These are phyloP conservation scores for Drosophila orosa DNA, from an alignment of 1,140 invertebrate species.

Conservation along the genomic window DNA sequence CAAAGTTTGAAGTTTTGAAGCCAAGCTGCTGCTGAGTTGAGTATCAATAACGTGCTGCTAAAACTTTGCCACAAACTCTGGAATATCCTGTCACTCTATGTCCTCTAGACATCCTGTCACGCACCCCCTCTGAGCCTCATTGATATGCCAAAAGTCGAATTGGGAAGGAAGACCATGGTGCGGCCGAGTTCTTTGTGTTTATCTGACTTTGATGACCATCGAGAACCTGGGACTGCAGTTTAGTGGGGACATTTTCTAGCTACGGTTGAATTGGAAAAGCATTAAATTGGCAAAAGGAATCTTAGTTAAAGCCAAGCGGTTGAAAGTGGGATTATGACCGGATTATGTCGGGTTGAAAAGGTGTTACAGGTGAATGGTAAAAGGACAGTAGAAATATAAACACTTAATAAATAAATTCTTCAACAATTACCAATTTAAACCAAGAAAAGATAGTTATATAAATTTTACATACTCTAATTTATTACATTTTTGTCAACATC, in stretches of 20 bases:
- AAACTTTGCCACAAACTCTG: slow-evolving; percentile 55
- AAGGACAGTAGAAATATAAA: no score
- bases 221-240: slow-evolving; percentile 31
- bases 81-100: slow-evolving; percentile 22
- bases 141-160: slow-evolving; percentile 60
- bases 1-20: slow-evolving; percentile 49
- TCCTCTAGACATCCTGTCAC: neutral
- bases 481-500: slow-evolving; percentile 5
- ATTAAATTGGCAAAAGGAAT: slow-evolving; percentile 14
- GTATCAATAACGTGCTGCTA: slow-evolving; percentile 58
- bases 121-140: slow-evolving; percentile 16
- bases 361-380: no score
- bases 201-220: slow-evolving; percentile 21
- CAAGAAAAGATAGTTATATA: neutral
- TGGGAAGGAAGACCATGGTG: neutral
- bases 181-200: slow-evolving; percentile 20
- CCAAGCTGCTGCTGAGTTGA: slow-evolving; percentile 32
- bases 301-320: neutral
- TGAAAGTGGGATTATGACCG: neutral
- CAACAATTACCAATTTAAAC: no score
- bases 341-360: neutral
- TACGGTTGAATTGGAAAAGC: neutral
- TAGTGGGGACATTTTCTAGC: slow-evolving; percentile 7
- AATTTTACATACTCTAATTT: slow-evolving; percentile 9
- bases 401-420: no score